Conservation (phyloP, 2,888 invertebrate genomes). For the Noctua pronuba region DNA sequence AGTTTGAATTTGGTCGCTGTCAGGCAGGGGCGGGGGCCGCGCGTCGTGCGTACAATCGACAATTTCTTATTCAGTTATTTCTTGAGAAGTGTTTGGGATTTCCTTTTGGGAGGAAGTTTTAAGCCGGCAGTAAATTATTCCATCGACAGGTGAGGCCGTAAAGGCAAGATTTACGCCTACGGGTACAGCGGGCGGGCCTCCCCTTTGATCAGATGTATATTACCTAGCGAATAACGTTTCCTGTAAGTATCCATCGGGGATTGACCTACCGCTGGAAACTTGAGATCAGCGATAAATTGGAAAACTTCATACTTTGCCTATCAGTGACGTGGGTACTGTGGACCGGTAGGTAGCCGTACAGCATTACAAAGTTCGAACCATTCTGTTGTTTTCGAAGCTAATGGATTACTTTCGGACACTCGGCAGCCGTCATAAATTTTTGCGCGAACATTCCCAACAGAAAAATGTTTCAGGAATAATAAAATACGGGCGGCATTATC, state of each 20-base stretch:
- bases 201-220: constrained; percentile 89
- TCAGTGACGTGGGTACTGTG: constrained; percentile 66
- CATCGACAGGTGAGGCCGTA: constrained; percentile 90
- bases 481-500: constrained; percentile 75
- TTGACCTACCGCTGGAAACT: constrained; percentile 80
- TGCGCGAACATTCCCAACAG: constrained; percentile 71
- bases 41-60: constrained; percentile 80
- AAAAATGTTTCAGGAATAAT: constrained; percentile 73
- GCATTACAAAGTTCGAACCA: constrained; percentile 66
- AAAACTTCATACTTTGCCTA: constrained; percentile 78
- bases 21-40: constrained; percentile 71
- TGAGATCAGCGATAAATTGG: constrained; percentile 80
- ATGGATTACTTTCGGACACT: constrained; percentile 78
- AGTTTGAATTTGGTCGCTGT: constrained; percentile 82
- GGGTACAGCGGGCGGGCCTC: constrained; percentile 84
- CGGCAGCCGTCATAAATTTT: constrained; percentile 74
- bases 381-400: constrained; percentile 73
- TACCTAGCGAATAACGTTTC: constrained; percentile 84
- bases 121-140: constrained; percentile 90
- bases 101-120: constrained; percentile 88
- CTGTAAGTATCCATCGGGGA: constrained; percentile 84
- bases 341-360: constrained; percentile 46
- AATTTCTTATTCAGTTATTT: constrained; percentile 90
- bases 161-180: constrained; percentile 89
- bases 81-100: constrained; percentile 89